Conservation (phyloP, 2,113 vertebrate species). For the Oriolus oriolus region DNA sequence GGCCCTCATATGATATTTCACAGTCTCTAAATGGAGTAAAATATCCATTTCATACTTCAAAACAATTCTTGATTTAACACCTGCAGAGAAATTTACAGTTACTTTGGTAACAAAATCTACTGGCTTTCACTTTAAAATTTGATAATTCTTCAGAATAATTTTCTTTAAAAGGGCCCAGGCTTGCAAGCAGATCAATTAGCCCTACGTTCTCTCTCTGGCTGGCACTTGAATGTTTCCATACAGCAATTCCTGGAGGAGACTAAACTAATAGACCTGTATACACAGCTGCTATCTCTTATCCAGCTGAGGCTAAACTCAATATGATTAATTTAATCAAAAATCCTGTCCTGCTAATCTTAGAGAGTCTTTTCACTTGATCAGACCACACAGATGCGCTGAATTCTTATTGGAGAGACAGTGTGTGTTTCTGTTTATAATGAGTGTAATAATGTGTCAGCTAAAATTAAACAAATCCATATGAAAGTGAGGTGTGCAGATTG, state of each 20-base stretch:
- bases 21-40: neutral
- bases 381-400: slow-evolving; percentile 48
- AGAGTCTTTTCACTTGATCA: slow-evolving; percentile 7
- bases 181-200: slow-evolving; percentile 30
- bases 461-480: neutral
- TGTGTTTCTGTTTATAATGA: slow-evolving; percentile 37
- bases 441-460: slow-evolving; percentile 20
- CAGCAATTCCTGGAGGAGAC: slow-evolving; percentile 20
- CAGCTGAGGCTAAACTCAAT: slow-evolving; percentile 30
- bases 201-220: neutral
- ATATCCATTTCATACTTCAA: neutral
- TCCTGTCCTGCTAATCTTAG: slow-evolving; percentile 1
- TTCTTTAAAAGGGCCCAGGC: neutral
- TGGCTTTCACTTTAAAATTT: neutral
- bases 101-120: neutral
- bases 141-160: neutral
- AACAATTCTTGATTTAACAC: neutral
- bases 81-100: neutral
- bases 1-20: neutral
- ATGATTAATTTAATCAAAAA: slow-evolving; percentile 57
- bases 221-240: neutral
- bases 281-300: slow-evolving; percentile 40
- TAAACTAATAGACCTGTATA: slow-evolving; percentile 38
- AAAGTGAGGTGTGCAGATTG: neutral
- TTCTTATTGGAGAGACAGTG: slow-evolving; percentile 49